Base-by-base conservation (phyloP, 2,797 vertebrate species). In the Melanotaenia pygmaea region DNA sequence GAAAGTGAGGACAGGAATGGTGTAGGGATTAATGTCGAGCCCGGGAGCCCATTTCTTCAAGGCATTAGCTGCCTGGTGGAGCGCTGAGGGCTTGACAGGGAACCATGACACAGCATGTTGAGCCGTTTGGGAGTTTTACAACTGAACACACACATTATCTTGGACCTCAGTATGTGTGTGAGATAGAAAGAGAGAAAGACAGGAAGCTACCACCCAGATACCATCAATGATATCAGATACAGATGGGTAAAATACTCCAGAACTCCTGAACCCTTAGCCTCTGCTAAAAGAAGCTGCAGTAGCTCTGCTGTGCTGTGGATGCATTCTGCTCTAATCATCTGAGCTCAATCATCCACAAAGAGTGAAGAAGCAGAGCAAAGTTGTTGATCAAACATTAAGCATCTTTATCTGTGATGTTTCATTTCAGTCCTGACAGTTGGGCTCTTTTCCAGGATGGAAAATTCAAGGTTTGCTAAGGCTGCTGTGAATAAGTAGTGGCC, bases 21-120 rank as follows among this genome's bases (percentile, higher is more conserved):
- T 89, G 88, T 74, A 84, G 83, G 86, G 90, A 93, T 91, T 90
- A 92, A 91, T 92, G 85, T 85, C 83, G 86, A 88, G 87, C 88
- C 85, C 63, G 1, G 83, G 81, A 89, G 84, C 85, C 81, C 83
- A 86, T 92, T 92, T 92, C 87, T 91, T 87, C 86, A 75, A 88
- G 84, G 89, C 90, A 91, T 93, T 93, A 91, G 88, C 86, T 91
- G 89, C 89, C 82, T 87, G 84, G 70, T 91, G 91, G 72, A 94
- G 91, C 87, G 79, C 87, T 76, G 82, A 90, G 74, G 87, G 84
- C 80, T 88, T 89, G 88, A 91, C 90, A 90, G 89, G 81, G 74
- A 85, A 88, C 88, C 81, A 86, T 89, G 86, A 89, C 88, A 89
- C 83, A 77, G 83, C 57, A 38, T 60, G 59, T 86, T 86, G 82